Conservation (phyloP, 2,888 invertebrate genomes). For the Trimorus sp. region DNA sequence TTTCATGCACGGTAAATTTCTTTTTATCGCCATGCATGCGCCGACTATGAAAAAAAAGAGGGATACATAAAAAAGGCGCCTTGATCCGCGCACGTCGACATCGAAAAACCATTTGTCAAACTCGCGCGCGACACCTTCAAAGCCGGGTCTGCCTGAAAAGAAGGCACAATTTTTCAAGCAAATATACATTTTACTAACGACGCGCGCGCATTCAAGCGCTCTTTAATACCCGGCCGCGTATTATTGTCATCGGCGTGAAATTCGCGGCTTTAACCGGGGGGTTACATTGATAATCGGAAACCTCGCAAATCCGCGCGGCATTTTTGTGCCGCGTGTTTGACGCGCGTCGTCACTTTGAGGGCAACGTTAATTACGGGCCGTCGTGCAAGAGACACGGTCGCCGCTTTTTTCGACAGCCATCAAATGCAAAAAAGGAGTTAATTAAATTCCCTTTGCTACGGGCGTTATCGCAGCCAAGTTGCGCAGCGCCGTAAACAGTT, state of each 20-base stretch:
- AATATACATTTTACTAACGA: slow-evolving; percentile 60
- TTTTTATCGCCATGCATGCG: not conserved
- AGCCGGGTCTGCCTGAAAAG: slow-evolving; percentile 24
- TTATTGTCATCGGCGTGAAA: slow-evolving; percentile 52
- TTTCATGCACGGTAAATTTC: not conserved
- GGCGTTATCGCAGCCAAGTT: slow-evolving; percentile 35
- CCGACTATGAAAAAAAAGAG: not conserved
- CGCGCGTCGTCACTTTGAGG: slow-evolving; percentile 44
- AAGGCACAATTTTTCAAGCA: slow-evolving; percentile 59
- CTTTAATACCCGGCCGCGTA: slow-evolving; percentile 42
- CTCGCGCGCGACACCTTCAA: slow-evolving; percentile 46
- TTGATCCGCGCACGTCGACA: slow-evolving; percentile 19
- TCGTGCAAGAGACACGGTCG: slow-evolving; percentile 71
- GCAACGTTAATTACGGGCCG: slow-evolving; percentile 74
- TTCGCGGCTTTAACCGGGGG: slow-evolving; percentile 41
- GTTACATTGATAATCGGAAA: slow-evolving; percentile 56
- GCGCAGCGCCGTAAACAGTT: slow-evolving; percentile 43
- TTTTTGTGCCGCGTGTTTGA: slow-evolving; percentile 41
- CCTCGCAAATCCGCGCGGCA: slow-evolving; percentile 34
- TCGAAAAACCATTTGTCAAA: slow-evolving; percentile 65
- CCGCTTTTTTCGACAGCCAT: slow-evolving; percentile 73
- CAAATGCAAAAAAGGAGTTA: slow-evolving; percentile 77
- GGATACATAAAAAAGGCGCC: not conserved
- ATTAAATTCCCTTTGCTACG: slow-evolving; percentile 75
- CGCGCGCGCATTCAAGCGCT: slow-evolving; percentile 38